These are phyloP conservation scores for Ceyx cyanopectus DNA, from an alignment of 2,113 vertebrate genomes.

Conservation along the genomic window DNA sequence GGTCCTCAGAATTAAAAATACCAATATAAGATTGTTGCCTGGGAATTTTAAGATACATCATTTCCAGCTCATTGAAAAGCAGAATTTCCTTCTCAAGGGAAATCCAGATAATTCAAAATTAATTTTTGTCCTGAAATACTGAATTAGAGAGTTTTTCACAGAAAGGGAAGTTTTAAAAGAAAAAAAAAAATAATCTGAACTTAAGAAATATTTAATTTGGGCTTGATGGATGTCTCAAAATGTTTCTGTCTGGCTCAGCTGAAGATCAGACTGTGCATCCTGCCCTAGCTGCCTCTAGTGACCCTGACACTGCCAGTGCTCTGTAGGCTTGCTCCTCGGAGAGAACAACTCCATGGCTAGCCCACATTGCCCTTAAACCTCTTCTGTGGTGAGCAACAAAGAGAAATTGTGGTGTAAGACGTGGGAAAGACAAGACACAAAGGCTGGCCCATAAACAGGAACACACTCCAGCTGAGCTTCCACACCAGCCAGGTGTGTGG, in stretches of 20 bases:
- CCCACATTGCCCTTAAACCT: neutral
- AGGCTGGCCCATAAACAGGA: neutral
- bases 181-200: neutral
- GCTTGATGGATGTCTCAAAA: neutral
- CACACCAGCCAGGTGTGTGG: neutral
- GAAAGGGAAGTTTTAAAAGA: neutral
- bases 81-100: constrained; percentile 59
- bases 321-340: neutral
- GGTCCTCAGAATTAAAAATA: constrained; percentile 70
- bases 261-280: neutral
- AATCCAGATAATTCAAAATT: constrained; percentile 68
- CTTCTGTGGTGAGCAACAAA: fast-evolving
- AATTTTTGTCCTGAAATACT: constrained; percentile 64
- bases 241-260: neutral
- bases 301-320: neutral
- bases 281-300: neutral
- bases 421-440: neutral
- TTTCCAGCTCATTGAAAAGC: constrained; percentile 63
- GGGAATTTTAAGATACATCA: constrained; percentile 67
- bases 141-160: constrained; percentile 42
- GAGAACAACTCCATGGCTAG: neutral
- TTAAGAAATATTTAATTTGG: constrained; percentile 16
- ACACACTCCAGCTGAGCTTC: neutral
- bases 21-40: constrained; percentile 70
- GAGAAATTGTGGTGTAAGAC: neutral